phyloP scores from a whole-genome alignment of 2,797 vertebrate species.

The Anas bahamensis region DNA sequence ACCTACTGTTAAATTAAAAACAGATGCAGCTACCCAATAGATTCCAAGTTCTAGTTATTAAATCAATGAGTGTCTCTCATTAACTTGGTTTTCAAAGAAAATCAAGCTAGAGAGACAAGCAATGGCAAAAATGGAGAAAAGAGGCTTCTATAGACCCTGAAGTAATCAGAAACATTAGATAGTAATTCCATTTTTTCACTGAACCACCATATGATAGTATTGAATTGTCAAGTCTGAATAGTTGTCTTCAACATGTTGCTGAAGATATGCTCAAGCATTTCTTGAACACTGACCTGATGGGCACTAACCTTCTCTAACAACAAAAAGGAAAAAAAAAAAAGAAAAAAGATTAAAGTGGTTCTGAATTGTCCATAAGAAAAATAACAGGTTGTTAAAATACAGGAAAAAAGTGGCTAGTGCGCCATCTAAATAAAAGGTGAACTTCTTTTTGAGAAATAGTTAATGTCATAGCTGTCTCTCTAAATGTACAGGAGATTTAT shows the following conservation, averaged over 20 bases:
- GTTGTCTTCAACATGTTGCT: neutral
- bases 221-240: neutral
- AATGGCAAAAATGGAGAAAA: neutral
- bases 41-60: neutral
- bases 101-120: neutral
- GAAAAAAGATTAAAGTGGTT: accelerated
- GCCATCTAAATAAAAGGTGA: neutral
- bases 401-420: neutral
- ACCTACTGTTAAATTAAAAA: neutral
- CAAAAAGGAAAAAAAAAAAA: neutral
- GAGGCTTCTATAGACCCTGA: neutral
- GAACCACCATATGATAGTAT: neutral
- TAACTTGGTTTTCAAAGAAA: neutral
- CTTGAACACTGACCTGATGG: neutral
- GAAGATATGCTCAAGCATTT: neutral
- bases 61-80: neutral
- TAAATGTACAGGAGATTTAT: neutral
- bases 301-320: neutral
- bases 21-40: neutral
- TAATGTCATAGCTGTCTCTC: neutral
- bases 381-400: accelerated
- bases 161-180: neutral
- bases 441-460: neutral
- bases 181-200: neutral
- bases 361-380: neutral